These are phyloP conservation scores for Pelecanoides urinatrix DNA, from an alignment of 2,113 vertebrate species.

Conservation along the genomic window DNA sequence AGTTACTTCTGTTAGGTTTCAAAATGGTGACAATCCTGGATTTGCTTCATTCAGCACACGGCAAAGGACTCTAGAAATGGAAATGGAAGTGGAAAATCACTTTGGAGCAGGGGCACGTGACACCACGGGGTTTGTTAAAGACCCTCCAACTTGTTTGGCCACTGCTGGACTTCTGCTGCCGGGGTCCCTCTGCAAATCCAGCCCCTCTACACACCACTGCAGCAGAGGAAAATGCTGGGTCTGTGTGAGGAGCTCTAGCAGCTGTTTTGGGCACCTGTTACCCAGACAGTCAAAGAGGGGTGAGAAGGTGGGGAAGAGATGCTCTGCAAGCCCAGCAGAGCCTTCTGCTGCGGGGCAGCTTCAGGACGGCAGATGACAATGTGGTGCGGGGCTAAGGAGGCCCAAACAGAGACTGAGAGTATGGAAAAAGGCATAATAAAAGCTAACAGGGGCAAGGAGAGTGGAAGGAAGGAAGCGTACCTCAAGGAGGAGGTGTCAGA, in stretches of 20 bases:
- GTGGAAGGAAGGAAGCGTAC: not conserved
- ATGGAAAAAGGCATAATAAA: not conserved
- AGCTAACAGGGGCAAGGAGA: too few species aligned
- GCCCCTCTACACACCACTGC: not conserved
- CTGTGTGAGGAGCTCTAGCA: not conserved
- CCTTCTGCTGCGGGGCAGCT: not conserved
- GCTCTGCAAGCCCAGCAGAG: not conserved
- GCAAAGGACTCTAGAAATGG: not conserved
- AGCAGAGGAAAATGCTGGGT: not conserved
- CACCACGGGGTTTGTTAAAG: not conserved
- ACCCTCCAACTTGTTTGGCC: not conserved
- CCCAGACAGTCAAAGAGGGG: not conserved
- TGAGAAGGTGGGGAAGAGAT: not conserved
- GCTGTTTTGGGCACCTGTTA: too few species aligned
- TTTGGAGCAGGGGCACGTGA: not conserved
- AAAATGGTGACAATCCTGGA: not conserved
- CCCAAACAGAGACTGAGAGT: not conserved
- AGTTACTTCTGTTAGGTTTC: not conserved
- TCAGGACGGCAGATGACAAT: not conserved
- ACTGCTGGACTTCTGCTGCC: not conserved
- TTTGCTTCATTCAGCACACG: not conserved
- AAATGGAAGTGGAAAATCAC: not conserved
- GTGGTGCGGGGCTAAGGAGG: not conserved
- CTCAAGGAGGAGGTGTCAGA: not conserved
- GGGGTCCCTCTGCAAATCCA: too few species aligned